Base-by-base conservation (phyloP, 2,888 invertebrate genomes). In the Ypsolopha sequella region DNA sequence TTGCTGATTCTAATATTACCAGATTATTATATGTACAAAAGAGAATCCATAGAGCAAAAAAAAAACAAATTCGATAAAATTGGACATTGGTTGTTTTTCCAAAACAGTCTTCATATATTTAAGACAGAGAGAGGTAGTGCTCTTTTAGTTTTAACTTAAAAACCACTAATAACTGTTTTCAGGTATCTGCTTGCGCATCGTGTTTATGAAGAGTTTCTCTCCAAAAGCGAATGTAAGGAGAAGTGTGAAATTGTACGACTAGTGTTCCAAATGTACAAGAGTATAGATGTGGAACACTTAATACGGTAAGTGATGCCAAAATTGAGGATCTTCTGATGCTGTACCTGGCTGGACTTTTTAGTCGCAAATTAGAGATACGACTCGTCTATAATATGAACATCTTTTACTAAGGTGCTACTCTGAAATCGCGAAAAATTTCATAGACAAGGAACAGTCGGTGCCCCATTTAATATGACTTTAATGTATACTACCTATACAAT, bases 151-250 rank as follows among this genome's bases (percentile, higher is more conserved):
- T 50, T 39, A 14, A 24, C 45, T 44, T 13, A 6, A 2, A 34
- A 47, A 6, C 13, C 38, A 34, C 24, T 11, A 14, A 47, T 50
- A 39, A 52, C 38, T 35, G 52, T 41, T 71, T 70, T 13, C 60
- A 84, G 84, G 41, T 84, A 80, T 54, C 52, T 73, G 4, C 52
- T 61, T 8, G 80, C 82, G 1, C 71, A 69, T 56, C 51, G 50
- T 8, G 55, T 76, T 1, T 73, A 76, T 56, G 80, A 85, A 58
- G 63, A 68, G 6, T 82, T 74, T 75, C 6, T n/a, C 35, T 55
- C 54, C 7, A 59, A 67, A 52, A 57, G 64, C 0, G 58, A 68
- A 10, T 41, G 52, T 1, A 14, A 52, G 13, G 60, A 63, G 14
- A 79, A 67, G 55, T 70, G 73, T 59, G 55, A 56, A 4, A 60